Conservation (phyloP, 2,113 vertebrate genomes). For the Phycodurus eques region DNA sequence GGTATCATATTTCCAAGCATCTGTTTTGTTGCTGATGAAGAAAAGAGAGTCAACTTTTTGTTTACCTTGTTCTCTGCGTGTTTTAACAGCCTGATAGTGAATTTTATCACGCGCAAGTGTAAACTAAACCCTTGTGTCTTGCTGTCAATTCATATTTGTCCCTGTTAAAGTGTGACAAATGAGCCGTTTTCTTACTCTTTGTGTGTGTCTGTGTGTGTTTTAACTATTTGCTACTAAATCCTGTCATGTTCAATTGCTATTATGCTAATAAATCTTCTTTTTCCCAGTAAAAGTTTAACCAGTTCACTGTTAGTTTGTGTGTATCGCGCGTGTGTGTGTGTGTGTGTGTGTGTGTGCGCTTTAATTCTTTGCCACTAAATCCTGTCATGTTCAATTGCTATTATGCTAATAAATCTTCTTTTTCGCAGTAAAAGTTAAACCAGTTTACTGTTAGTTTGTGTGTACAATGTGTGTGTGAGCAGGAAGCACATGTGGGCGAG, state of each 20-base stretch:
- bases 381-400: not conserved
- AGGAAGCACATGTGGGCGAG: slow-evolving; percentile 32
- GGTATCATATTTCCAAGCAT: too few relatives aligned
- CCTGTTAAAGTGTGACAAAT: not conserved
- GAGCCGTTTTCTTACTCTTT: not conserved
- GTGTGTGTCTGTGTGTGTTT: not conserved
- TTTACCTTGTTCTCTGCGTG: not conserved
- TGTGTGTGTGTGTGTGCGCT: not conserved
- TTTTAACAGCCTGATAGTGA: not conserved
- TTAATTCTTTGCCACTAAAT: not conserved
- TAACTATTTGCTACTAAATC: not conserved
- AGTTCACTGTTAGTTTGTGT: not conserved
- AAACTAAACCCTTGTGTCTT: not conserved
- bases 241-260: not conserved
- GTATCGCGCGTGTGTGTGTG: not conserved
- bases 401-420: not conserved
- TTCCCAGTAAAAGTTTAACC: not conserved
- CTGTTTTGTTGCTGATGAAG: too few relatives aligned
- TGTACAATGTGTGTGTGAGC: not conserved
- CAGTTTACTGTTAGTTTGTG: not conserved
- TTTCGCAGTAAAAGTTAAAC: not conserved
- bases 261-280: not conserved
- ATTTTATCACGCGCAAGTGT: not conserved
- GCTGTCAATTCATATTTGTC: not conserved
- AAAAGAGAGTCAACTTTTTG: not conserved